A percentile compares a stretch with the other conserved stretches of the same genome.
Conservation (phyloP, 2,113 vertebrate species). For the Centropus unirufus region DNA sequence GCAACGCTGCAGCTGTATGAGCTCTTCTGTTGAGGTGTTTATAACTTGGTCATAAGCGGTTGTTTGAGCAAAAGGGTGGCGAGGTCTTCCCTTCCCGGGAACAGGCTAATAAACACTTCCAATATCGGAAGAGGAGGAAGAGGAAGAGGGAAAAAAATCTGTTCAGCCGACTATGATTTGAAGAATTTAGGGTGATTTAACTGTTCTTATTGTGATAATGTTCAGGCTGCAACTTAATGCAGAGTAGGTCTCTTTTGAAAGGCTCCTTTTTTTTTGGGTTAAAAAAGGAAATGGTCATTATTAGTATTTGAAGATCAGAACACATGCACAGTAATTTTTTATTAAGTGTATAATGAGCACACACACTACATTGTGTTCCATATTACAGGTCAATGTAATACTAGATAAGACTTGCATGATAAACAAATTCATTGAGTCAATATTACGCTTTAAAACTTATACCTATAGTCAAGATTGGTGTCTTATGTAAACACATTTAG, state of each 20-base stretch:
- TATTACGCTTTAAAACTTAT: slow-evolving; percentile 73
- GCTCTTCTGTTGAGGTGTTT: slow-evolving; percentile 70
- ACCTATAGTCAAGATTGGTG: slow-evolving; percentile 74
- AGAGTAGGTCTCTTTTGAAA: slow-evolving; percentile 55
- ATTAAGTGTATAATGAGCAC: slow-evolving; percentile 72
- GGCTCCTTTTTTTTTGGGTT: neutral
- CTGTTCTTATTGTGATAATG: slow-evolving; percentile 66
- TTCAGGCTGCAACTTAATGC: slow-evolving; percentile 65
- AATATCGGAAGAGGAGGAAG: neutral
- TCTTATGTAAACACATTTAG: slow-evolving; percentile 77
- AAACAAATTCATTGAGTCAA: slow-evolving; percentile 73
- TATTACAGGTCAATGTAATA: slow-evolving; percentile 75
- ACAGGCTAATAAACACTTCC: slow-evolving; percentile 45
- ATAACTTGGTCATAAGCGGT: slow-evolving; percentile 60
- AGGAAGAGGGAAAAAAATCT: slow-evolving; percentile 19
- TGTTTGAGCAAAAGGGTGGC: slow-evolving; percentile 47
- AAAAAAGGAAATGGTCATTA: slow-evolving; percentile 52
- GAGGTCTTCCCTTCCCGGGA: slow-evolving; percentile 26
- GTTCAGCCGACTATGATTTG: slow-evolving; percentile 47
- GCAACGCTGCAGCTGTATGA: slow-evolving; percentile 67
- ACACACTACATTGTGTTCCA: slow-evolving; percentile 71
- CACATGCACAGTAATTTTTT: slow-evolving; percentile 77
- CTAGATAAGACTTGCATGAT: slow-evolving; percentile 78
- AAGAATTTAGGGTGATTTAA: slow-evolving; percentile 63
- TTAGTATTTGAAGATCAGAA: slow-evolving; percentile 75